A percentile compares a stretch with the other conserved stretches of the same genome.
phyloP scores from a whole-genome alignment of 2,888 invertebrate species.

The Mechanitis messenoides region DNA sequence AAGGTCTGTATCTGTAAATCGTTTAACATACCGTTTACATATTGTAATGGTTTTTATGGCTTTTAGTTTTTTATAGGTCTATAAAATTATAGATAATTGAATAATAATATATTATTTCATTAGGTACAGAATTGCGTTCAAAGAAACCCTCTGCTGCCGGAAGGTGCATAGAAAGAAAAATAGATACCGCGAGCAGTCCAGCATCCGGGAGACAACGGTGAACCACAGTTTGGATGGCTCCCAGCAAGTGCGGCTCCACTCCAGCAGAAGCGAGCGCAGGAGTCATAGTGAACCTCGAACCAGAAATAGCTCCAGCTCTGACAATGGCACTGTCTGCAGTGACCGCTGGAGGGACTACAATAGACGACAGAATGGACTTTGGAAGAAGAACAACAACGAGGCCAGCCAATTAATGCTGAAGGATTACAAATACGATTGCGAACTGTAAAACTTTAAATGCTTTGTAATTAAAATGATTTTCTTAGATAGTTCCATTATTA shows the following conservation, averaged over 20 bases:
- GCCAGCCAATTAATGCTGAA: slow-evolving; percentile 23
- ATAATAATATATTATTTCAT: slow-evolving; percentile 23
- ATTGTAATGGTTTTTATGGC: too few species aligned
- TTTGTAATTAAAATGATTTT: too few species aligned
- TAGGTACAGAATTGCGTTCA: slow-evolving; percentile 87
- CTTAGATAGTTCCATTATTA: too few species aligned
- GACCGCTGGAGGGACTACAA: slow-evolving; percentile 48
- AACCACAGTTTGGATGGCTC: slow-evolving; percentile 65
- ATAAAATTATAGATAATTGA: background rate
- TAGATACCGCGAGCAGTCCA: slow-evolving; percentile 77
- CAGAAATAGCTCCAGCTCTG: slow-evolving; percentile 39
- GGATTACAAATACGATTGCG: slow-evolving; percentile 25
- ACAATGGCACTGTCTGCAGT: slow-evolving; percentile 46
- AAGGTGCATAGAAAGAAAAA: slow-evolving; percentile 60
- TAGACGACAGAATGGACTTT: slow-evolving; percentile 26
- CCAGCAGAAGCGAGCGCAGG: slow-evolving; percentile 41
- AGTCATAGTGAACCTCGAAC: slow-evolving; percentile 31
- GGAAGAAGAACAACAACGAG: slow-evolving; percentile 24
- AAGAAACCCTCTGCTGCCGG: slow-evolving; percentile 82
- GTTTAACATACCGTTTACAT: too few species aligned
- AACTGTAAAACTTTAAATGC: slow-evolving; percentile 13
- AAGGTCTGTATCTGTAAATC: too few species aligned
- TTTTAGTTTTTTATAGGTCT: background rate
- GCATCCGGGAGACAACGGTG: slow-evolving; percentile 78
- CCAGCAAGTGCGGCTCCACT: slow-evolving; percentile 63